phyloP scores from a whole-genome alignment of 2,888 invertebrate genomes.

The Lampropteryx suffumata region DNA sequence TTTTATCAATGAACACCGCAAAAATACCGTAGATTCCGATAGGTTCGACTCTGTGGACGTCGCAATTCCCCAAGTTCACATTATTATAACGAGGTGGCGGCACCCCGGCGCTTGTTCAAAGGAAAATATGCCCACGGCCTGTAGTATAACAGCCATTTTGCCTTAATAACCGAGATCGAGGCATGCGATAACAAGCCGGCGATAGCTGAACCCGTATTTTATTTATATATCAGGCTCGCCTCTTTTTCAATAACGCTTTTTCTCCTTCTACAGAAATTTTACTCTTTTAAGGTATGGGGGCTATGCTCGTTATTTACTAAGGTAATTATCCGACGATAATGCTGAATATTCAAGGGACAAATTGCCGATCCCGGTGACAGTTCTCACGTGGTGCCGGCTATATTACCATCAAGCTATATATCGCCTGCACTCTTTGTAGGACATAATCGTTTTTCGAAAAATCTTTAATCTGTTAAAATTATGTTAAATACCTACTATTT shows the following conservation, averaged over 20 bases:
- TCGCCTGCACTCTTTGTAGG: no score
- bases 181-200: constrained; percentile 83
- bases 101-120: constrained; percentile 66
- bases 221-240: constrained; percentile 79
- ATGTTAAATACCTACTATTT: no score
- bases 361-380: constrained; percentile 61
- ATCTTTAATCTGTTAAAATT: no score
- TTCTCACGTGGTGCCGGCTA: constrained; percentile 43
- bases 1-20: constrained; percentile 36
- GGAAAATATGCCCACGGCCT: constrained; percentile 78
- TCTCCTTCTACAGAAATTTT: constrained; percentile 73
- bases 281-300: constrained; percentile 74
- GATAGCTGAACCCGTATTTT: constrained; percentile 83
- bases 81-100: constrained; percentile 82
- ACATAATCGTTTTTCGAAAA: no score
- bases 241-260: constrained; percentile 82
- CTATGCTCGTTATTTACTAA: constrained; percentile 76
- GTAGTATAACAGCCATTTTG: constrained; percentile 75
- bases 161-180: constrained; percentile 75
- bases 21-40: constrained; percentile 46
- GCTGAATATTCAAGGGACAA: constrained; percentile 70
- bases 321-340: constrained; percentile 72
- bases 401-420: neutral
- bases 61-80: constrained; percentile 80
- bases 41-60: constrained; percentile 69